Percentiles rank a stretch among this genome's conserved stretches.
These are phyloP conservation scores for Musca domestica DNA, from an alignment of 1,140 invertebrate species.

Conservation along the genomic window DNA sequence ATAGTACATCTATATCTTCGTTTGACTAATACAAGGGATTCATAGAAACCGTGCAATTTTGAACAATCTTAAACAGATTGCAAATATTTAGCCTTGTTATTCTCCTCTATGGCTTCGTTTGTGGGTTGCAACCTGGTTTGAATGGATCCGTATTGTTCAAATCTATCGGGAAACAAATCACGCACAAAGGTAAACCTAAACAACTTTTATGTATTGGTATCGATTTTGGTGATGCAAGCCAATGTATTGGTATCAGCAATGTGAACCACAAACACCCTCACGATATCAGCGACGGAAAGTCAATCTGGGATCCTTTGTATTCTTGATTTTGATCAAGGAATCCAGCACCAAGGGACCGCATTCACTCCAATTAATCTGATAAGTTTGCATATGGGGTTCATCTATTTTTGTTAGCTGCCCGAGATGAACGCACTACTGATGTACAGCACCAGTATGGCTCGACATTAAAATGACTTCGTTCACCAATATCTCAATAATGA, in stretches of 20 bases:
- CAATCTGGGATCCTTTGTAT: constrained; percentile 93
- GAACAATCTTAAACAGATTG: constrained; percentile 89
- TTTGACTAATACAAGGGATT: too few relatives aligned
- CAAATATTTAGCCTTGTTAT: constrained; percentile 76
- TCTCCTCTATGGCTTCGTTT: constrained; percentile 61
- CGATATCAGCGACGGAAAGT: constrained; percentile 96
- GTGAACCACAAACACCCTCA: constrained; percentile 98
- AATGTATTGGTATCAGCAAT: constrained; percentile 94
- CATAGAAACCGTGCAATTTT: constrained; percentile 93
- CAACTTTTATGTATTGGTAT: constrained; percentile 72
- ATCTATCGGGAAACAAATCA: constrained; percentile 95
- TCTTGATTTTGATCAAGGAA: constrained; percentile 97
- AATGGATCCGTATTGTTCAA: constrained; percentile 89
- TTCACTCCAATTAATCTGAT: constrained; percentile 85
- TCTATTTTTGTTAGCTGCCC: constrained; percentile 56
- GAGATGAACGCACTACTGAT: constrained; percentile 46
- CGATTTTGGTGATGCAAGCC: constrained; percentile 94
- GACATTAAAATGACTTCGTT: constrained; percentile 44
- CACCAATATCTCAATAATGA: constrained; percentile 33
- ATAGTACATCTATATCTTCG: too few relatives aligned
- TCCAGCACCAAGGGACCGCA: constrained; percentile 98
- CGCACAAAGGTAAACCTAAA: constrained; percentile 91
- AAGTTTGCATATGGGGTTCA: constrained; percentile 89
- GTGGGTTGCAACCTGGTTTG: constrained; percentile 89
- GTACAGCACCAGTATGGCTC: constrained; percentile 41